phyloP scores from a whole-genome alignment of 2,113 vertebrate genomes.

The Emberiza fucata region DNA sequence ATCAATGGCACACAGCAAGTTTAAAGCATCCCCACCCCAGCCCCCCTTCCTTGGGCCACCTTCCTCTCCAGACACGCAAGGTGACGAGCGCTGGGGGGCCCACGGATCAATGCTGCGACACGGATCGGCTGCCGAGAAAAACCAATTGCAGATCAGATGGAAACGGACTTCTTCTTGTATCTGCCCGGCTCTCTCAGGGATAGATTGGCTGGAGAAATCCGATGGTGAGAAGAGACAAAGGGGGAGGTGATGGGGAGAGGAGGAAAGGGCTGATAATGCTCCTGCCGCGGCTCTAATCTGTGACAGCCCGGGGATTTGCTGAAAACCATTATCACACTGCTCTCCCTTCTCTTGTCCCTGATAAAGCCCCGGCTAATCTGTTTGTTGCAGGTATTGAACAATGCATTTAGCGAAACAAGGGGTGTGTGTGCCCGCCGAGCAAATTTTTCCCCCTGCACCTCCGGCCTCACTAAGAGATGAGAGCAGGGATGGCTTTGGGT shows the following conservation, averaged over 20 bases:
- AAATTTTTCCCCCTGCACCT: neutral
- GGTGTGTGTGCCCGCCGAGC: neutral
- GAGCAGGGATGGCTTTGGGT: neutral
- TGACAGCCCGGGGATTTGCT: slow-evolving; percentile 90
- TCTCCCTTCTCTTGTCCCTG: slow-evolving; percentile 81
- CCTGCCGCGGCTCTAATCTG: slow-evolving; percentile 87
- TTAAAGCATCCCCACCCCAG: slow-evolving; percentile 15
- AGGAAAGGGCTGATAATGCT: slow-evolving; percentile 80
- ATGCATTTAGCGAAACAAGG: slow-evolving; percentile 83
- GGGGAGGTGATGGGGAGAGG: slow-evolving; percentile 58
- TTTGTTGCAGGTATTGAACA: slow-evolving; percentile 93
- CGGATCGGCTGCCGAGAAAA: slow-evolving; percentile 81
- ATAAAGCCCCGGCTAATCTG: slow-evolving; percentile 94
- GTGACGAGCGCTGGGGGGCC: slow-evolving; percentile 69
- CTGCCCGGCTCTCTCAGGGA: slow-evolving; percentile 79
- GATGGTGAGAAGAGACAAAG: slow-evolving; percentile 82
- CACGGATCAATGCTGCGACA: slow-evolving; percentile 75
- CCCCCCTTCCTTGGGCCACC: neutral
- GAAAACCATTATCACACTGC: slow-evolving; percentile 93
- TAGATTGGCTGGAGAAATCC: slow-evolving; percentile 90
- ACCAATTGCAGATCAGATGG: slow-evolving; percentile 90
- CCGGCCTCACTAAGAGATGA: rapidly evolving
- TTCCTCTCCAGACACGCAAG: slow-evolving; percentile 66
- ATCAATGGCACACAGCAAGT: slow-evolving; percentile 72
- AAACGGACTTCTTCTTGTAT: slow-evolving; percentile 91